A percentile compares a stretch with the other conserved stretches of the same genome.
phyloP scores from a whole-genome alignment of 2,888 invertebrate species.

The Acrobasis consociella region DNA sequence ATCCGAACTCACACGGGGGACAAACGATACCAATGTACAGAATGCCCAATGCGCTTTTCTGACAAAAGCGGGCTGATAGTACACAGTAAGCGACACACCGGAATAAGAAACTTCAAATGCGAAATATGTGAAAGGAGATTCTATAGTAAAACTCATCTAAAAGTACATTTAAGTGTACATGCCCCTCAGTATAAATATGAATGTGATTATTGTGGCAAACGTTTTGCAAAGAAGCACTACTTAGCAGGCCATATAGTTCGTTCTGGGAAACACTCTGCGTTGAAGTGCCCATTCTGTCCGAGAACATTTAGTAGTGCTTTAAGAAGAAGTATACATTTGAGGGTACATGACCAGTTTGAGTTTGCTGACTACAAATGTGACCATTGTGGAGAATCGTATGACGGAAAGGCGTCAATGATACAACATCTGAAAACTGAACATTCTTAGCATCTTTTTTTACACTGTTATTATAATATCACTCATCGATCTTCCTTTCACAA shows the following conservation, averaged over 20 bases:
- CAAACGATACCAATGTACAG: slow-evolving; percentile 40
- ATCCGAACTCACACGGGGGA: slow-evolving; percentile 43
- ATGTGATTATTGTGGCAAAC: slow-evolving; percentile 4
- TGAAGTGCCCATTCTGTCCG: background rate
- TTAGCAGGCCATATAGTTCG: background rate
- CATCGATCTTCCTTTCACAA: too few species aligned
- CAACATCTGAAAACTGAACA: background rate
- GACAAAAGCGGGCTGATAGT: slow-evolving; percentile 37
- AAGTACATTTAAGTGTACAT: background rate
- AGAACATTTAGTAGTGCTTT: background rate
- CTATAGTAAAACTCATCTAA: slow-evolving; percentile 6
- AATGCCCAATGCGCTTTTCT: slow-evolving; percentile 40
- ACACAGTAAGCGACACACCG: slow-evolving; percentile 39
- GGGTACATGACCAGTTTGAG: background rate
- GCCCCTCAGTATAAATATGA: background rate
- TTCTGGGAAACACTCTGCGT: background rate
- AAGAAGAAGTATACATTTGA: background rate
- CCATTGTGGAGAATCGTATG: background rate
- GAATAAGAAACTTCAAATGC: slow-evolving; percentile 33
- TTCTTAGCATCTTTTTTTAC: background rate
- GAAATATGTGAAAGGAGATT: slow-evolving; percentile 36
- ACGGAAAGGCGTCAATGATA: background rate
- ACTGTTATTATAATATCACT: too few species aligned
- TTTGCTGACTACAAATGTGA: background rate
- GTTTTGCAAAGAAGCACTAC: background rate